phyloP scores from a whole-genome alignment of 2,888 invertebrate genomes.

The Temnothorax unifasciatus region DNA sequence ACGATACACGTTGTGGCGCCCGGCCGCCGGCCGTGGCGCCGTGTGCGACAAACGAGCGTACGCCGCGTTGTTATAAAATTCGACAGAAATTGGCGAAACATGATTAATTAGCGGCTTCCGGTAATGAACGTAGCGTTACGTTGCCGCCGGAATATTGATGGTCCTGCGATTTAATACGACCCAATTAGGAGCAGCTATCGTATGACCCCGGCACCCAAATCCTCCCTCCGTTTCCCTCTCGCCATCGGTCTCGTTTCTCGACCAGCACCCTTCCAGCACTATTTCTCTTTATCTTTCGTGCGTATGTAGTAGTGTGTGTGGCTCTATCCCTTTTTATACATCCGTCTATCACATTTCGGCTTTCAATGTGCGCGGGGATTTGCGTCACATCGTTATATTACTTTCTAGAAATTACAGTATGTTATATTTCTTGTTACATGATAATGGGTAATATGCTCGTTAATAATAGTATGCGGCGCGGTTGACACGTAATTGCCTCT shows the following conservation, averaged over 20 bases:
- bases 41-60: slow-evolving; percentile 56
- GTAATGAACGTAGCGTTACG: slow-evolving; percentile 69
- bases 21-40: slow-evolving; percentile 10
- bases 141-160: slow-evolving; percentile 64
- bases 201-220: slow-evolving; percentile 24
- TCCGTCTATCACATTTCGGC: background rate
- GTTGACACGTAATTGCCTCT: slow-evolving; percentile 61
- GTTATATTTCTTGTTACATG: slow-evolving; percentile 31
- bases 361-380: background rate
- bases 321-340: background rate
- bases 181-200: slow-evolving; percentile 70
- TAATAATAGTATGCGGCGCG: slow-evolving; percentile 53
- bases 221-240: slow-evolving; percentile 2
- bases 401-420: slow-evolving; percentile 6
- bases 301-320: background rate
- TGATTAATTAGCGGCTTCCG: slow-evolving; percentile 70
- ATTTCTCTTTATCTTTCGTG: background rate
- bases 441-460: slow-evolving; percentile 56
- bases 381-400: slow-evolving; percentile 7
- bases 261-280: background rate
- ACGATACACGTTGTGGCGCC: slow-evolving; percentile 18
- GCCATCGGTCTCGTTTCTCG: slow-evolving; percentile 3
- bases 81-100: slow-evolving; percentile 63
- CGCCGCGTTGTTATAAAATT: slow-evolving; percentile 67
- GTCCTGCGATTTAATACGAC: slow-evolving; percentile 65